Conservation (phyloP, 2,113 vertebrate genomes). For the Caloenas nicobarica region DNA sequence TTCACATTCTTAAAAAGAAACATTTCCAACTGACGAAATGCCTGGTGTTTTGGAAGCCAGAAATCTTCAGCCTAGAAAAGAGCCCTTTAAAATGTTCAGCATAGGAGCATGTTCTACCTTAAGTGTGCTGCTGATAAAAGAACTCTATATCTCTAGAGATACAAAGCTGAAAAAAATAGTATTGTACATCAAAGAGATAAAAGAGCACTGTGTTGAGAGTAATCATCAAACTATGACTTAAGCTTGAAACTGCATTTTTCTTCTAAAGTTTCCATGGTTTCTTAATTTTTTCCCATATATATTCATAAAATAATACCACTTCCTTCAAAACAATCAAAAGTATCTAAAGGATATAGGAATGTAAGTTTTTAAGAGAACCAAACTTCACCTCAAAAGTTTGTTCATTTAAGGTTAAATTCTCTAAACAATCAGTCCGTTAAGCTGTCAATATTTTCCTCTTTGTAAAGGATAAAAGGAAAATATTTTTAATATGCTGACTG, state of each 20-base stretch:
- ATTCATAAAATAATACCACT: background rate
- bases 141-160: background rate
- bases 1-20: background rate
- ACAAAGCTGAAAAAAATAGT: background rate
- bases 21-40: background rate
- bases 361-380: background rate
- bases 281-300: background rate
- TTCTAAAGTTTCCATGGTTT: background rate
- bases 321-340: background rate
- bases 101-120: background rate
- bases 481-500: background rate
- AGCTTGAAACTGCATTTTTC: background rate
- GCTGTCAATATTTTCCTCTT: background rate
- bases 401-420: background rate
- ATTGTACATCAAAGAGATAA: background rate
- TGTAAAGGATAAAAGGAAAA: background rate
- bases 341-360: background rate
- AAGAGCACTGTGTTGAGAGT: background rate
- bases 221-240: background rate
- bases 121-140: constrained; percentile 25
- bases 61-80: background rate
- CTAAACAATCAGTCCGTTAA: background rate
- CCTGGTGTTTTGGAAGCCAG: background rate
- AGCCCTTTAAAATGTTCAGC: background rate
- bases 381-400: background rate